These are phyloP conservation scores for Eutrigla gurnardus DNA, from an alignment of 2,797 vertebrate genomes.

Conservation along the genomic window DNA sequence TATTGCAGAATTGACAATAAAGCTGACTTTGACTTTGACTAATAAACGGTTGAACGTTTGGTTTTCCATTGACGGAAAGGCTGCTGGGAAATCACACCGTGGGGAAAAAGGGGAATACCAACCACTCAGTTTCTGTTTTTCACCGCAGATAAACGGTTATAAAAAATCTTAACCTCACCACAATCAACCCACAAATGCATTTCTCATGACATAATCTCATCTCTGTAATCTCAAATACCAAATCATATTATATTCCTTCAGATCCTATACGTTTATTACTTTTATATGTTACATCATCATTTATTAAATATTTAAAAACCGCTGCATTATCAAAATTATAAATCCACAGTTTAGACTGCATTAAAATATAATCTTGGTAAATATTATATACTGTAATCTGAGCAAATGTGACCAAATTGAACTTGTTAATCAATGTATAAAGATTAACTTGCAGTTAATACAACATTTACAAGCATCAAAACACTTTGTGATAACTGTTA, in stretches of 20 bases:
- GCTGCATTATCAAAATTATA: not conserved
- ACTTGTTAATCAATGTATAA: not conserved
- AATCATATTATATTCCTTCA: too few species aligned
- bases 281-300: not conserved
- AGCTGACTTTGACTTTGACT: not conserved
- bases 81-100: conserved; percentile 62
- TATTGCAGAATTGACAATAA: too few species aligned
- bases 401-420: not conserved
- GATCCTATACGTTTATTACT: not conserved
- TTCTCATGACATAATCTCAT: too few species aligned
- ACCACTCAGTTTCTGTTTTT: conserved; percentile 47
- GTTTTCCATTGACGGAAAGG: conserved; percentile 49
- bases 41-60: conserved; percentile 37
- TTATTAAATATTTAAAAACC: not conserved
- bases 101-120: conserved; percentile 71
- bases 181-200: not conserved
- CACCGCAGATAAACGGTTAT: conserved; percentile 22
- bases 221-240: too few species aligned
- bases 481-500: not conserved
- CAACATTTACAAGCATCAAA: not conserved
- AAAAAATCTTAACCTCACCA: not conserved
- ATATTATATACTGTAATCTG: not conserved
- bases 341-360: not conserved
- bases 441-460: not conserved
- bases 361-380: not conserved